Conservation (phyloP, 2,888 invertebrate genomes). For the Formica aserva region DNA sequence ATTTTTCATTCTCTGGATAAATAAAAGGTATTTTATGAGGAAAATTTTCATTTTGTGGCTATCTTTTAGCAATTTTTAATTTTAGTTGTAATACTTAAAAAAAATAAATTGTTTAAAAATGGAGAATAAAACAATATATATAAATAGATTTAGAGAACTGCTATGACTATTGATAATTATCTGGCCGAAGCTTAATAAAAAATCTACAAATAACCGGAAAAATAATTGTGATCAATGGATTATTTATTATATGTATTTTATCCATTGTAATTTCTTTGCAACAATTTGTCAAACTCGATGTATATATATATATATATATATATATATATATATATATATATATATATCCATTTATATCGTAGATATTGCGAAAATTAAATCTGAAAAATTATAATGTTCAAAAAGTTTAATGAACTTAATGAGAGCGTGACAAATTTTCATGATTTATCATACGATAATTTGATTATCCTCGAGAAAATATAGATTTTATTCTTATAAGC, state of each 20-base stretch:
- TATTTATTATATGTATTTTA: background rate
- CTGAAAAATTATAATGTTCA: constrained; percentile 3
- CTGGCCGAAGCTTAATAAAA: background rate
- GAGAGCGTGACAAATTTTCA: constrained; percentile 35
- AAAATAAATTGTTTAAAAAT: background rate
- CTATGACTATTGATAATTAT: background rate
- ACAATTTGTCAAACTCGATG: background rate
- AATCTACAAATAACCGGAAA: background rate
- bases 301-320: too few relatives aligned
- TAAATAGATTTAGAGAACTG: background rate
- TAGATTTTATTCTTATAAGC: constrained; percentile 13
- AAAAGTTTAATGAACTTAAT: constrained; percentile 37
- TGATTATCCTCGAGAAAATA: constrained; percentile 15
- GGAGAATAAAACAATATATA: background rate
- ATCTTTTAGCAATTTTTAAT: background rate
- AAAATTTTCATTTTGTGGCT: background rate
- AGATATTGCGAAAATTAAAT: background rate
- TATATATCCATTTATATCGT: background rate
- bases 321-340: background rate
- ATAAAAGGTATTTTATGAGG: background rate
- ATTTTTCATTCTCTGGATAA: background rate
- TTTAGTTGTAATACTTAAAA: background rate
- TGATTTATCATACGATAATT: constrained; percentile 36
- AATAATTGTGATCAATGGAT: background rate
- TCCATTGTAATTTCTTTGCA: background rate